Conservation (phyloP, 1,140 invertebrate species). For the Camponotus floridanus region DNA sequence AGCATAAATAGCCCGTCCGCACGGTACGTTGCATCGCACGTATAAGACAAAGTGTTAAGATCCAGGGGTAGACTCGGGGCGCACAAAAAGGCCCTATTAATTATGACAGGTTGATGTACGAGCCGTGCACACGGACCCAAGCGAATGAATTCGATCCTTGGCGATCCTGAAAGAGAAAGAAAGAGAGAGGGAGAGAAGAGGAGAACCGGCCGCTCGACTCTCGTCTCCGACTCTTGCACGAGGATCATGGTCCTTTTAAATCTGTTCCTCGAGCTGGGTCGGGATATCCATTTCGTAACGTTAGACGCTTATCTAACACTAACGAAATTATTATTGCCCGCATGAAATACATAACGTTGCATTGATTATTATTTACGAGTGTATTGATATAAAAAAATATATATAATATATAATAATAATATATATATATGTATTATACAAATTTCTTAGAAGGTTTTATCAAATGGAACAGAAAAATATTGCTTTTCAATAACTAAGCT, state of each 20-base stretch:
- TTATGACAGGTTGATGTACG: slow-evolving; percentile 84
- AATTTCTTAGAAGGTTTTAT: background rate
- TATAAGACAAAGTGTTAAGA: slow-evolving; percentile 82
- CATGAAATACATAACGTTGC: background rate
- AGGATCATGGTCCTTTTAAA: slow-evolving; percentile 63
- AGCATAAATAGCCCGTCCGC: slow-evolving; percentile 79
- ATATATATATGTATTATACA: background rate
- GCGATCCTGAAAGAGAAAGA: slow-evolving; percentile 68
- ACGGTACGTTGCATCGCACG: slow-evolving; percentile 76
- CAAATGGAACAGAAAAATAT: background rate
- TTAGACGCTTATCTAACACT: slow-evolving; percentile 43
- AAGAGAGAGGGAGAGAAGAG: slow-evolving; percentile 36
- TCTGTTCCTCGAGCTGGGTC: slow-evolving; percentile 34
- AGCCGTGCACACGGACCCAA: slow-evolving; percentile 77
- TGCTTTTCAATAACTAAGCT: background rate
- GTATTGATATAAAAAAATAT: background rate
- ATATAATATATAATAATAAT: no score
- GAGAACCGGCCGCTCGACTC: slow-evolving; percentile 46
- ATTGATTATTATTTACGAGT: background rate
- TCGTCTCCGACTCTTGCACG: slow-evolving; percentile 50
- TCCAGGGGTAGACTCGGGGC: slow-evolving; percentile 72
- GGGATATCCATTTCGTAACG: slow-evolving; percentile 4
- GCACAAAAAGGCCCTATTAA: slow-evolving; percentile 83
- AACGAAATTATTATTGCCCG: slow-evolving; percentile 32
- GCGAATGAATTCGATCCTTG: slow-evolving; percentile 81